A percentile compares a stretch with the other conserved stretches of the same genome.
These are phyloP conservation scores for Drosophila eohydei DNA, from an alignment of 2,888 invertebrate genomes.

Conservation along the genomic window DNA sequence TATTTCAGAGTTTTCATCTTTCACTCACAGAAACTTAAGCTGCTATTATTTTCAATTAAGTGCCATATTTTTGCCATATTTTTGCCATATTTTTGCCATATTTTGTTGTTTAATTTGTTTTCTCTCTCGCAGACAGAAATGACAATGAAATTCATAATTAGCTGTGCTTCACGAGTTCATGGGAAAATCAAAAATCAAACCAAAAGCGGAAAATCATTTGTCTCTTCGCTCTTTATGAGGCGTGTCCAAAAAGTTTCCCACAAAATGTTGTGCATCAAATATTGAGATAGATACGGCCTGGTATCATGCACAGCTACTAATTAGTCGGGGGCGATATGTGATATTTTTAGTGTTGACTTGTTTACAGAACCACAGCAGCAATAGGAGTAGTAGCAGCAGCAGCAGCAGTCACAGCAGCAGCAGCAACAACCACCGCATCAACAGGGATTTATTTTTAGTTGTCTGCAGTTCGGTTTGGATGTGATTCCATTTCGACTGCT, in stretches of 20 bases:
- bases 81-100: background rate
- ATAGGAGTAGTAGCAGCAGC: conserved; percentile 13
- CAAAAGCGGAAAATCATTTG: conserved; percentile 28
- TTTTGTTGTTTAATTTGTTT: conserved; percentile 1
- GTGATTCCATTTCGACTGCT: conserved; percentile 54
- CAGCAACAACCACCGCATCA: conserved; percentile 7
- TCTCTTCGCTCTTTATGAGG: conserved; percentile 44
- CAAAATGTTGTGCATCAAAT: conserved; percentile 28
- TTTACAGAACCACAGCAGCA: conserved; percentile 49
- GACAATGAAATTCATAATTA: conserved; percentile 3
- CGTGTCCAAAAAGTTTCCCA: conserved; percentile 58
- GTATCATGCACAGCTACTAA: conserved; percentile 45
- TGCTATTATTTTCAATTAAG: background rate
- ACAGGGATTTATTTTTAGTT: conserved; percentile 59
- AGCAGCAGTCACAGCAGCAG: conserved; percentile 3
- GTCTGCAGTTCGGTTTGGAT: conserved; percentile 40
- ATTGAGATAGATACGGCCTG: conserved; percentile 8
- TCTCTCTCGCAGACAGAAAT: background rate
- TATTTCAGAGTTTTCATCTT: background rate
- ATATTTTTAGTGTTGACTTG: conserved; percentile 69
- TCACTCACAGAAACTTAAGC: background rate
- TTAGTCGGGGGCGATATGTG: conserved; percentile 64
- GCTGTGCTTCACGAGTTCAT: conserved; percentile 20
- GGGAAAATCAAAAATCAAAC: conserved; percentile 43
- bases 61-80: background rate